These are phyloP conservation scores for Gymnopithys bicolor DNA, from an alignment of 2,797 vertebrate species.

Conservation along the genomic window DNA sequence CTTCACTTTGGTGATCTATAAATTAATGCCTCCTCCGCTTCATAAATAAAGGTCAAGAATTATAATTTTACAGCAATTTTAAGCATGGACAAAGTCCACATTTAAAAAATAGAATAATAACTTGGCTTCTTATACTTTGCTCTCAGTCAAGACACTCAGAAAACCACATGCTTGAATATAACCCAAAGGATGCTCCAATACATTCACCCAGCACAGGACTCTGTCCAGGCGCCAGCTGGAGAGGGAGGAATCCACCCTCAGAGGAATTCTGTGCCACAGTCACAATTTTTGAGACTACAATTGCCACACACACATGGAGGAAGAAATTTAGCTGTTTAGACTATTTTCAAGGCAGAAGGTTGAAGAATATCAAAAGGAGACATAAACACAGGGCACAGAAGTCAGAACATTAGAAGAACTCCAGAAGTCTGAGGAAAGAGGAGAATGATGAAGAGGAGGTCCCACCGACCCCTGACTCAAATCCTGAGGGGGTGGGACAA, in stretches of 20 bases:
- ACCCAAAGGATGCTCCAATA: background rate
- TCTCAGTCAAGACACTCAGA: background rate
- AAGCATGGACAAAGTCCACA: background rate
- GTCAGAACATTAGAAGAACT: no score
- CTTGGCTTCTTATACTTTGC: background rate
- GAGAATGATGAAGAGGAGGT: no score
- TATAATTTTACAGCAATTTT: background rate
- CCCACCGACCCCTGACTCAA: no score
- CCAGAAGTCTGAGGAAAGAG: no score
- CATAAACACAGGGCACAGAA: no score
- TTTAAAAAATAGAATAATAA: background rate
- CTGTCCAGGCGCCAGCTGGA: background rate
- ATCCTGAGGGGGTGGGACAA: no score
- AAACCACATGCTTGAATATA: background rate
- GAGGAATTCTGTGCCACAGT: background rate
- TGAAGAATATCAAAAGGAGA: no score
- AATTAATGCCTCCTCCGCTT: background rate
- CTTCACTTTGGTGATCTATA: background rate
- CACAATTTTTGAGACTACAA: background rate
- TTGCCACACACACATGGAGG: rapidly evolving
- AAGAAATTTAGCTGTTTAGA: no score
- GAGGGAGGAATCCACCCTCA: background rate
- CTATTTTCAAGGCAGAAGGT: no score
- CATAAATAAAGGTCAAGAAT: background rate
- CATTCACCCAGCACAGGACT: rapidly evolving